These are phyloP conservation scores for Hozukius guyotensis DNA, from an alignment of 2,797 vertebrate species.

Conservation along the genomic window DNA sequence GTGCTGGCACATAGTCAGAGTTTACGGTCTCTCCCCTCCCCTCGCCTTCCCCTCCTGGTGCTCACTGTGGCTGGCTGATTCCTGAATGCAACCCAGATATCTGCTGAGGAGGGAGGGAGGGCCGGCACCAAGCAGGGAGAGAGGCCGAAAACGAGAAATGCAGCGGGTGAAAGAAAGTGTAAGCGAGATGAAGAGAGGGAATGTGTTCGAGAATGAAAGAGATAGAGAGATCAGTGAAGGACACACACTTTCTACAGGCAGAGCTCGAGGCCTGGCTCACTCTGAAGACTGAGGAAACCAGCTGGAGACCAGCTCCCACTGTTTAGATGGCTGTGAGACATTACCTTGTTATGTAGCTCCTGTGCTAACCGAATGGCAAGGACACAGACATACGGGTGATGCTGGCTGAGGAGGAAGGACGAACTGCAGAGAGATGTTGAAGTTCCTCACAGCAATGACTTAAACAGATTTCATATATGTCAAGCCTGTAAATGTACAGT, in stretches of 20 bases:
- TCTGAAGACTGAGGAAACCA: constrained; percentile 22
- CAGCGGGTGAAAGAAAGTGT: constrained; percentile 11
- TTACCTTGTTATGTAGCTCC: constrained; percentile 1
- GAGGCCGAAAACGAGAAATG: background rate
- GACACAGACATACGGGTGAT: background rate
- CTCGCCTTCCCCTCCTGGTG: constrained; percentile 15
- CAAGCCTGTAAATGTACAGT: background rate
- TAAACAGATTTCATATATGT: background rate
- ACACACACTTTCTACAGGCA: constrained; percentile 13
- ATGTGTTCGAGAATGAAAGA: constrained; percentile 19
- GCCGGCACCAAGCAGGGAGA: background rate
- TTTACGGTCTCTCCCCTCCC: constrained; percentile 44
- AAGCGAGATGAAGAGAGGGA: constrained; percentile 25
- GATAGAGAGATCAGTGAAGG: constrained; percentile 32
- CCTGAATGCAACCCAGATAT: constrained; percentile 65
- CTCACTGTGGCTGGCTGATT: constrained; percentile 52
- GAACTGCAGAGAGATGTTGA: background rate
- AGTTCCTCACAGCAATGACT: background rate
- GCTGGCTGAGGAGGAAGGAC: background rate
- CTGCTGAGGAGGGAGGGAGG: constrained; percentile 29
- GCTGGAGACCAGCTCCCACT: constrained; percentile 30
- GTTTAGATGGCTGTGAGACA: constrained; percentile 38
- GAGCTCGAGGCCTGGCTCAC: constrained; percentile 23
- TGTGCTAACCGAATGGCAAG: constrained; percentile 11
- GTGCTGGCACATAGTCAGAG: constrained; percentile 67